A percentile compares a stretch with the other conserved stretches of the same genome.
phyloP scores from a whole-genome alignment of 2,888 invertebrate genomes.

The Omphaloscelis lunosa region DNA sequence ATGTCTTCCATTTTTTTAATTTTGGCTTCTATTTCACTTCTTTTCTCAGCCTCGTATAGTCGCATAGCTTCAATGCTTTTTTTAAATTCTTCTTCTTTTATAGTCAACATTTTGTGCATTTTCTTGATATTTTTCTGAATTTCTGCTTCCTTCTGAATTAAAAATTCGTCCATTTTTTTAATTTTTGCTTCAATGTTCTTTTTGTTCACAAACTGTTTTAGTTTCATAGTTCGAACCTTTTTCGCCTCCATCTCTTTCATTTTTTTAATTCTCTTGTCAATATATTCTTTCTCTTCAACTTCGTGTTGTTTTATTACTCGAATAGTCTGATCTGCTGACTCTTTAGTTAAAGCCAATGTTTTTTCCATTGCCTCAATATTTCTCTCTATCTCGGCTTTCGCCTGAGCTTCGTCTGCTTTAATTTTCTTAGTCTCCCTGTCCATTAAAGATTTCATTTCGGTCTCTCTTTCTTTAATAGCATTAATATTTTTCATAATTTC shows the following conservation, averaged over 20 bases:
- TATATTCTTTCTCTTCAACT: not conserved
- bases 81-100: slow-evolving; percentile 6
- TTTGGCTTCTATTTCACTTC: not conserved
- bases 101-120: not conserved
- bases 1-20: not conserved
- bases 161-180: not conserved
- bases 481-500: slow-evolving; percentile 6
- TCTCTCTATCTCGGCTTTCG: not conserved
- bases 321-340: not conserved
- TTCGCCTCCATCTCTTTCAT: not conserved
- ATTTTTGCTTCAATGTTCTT: not conserved
- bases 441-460: not conserved
- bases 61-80: not conserved
- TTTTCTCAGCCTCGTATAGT: not conserved
- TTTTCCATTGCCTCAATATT: not conserved
- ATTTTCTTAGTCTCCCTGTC: slow-evolving; percentile 2
- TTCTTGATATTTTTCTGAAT: slow-evolving; percentile 3
- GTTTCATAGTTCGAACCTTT: not conserved
- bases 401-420: slow-evolving; percentile 17
- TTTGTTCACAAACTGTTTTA: not conserved
- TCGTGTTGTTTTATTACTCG: not conserved
- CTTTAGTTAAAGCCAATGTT: not conserved
- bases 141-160: not conserved
- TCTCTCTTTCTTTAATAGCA: slow-evolving; percentile 8
- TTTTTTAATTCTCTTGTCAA: not conserved